Percentiles rank a stretch among this genome's conserved stretches.
Conservation (phyloP, 2,113 vertebrate species). For the Callionymus lyra region DNA sequence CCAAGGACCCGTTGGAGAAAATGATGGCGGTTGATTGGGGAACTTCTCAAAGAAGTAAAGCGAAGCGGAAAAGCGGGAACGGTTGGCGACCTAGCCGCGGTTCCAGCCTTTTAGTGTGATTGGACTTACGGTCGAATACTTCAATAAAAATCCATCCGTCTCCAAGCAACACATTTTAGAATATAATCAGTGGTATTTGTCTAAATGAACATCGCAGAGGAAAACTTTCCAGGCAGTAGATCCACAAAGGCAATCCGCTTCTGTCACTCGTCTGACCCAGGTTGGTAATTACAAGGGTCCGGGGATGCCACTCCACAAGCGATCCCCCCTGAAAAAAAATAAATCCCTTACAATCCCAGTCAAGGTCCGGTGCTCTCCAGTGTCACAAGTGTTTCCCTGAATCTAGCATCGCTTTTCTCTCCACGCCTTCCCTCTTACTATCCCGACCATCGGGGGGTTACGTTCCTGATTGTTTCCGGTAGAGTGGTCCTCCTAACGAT, state of each 20-base stretch:
- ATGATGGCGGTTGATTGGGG: slow-evolving; percentile 43
- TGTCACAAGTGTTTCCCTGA: slow-evolving; percentile 36
- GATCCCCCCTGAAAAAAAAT: slow-evolving; percentile 1
- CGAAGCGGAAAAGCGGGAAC: slow-evolving; percentile 15
- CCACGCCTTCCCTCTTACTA: slow-evolving; percentile 7
- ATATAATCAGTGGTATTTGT: slow-evolving; percentile 30
- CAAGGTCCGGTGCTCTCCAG: slow-evolving; percentile 28
- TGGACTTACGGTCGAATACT: slow-evolving; percentile 42
- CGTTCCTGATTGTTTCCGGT: slow-evolving; percentile 5
- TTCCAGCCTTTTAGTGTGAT: slow-evolving; percentile 39
- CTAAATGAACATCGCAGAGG: too few species aligned
- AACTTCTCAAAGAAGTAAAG: slow-evolving; percentile 16
- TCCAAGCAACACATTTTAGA: slow-evolving; percentile 60
- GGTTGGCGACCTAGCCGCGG: slow-evolving; percentile 41
- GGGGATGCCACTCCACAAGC: slow-evolving; percentile 3
- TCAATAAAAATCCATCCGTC: slow-evolving; percentile 44
- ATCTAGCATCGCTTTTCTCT: slow-evolving; percentile 19
- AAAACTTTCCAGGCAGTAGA: slow-evolving; percentile 14
- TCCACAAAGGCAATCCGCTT: slow-evolving; percentile 27
- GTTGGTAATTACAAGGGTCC: slow-evolving; percentile 16
- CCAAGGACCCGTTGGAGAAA: slow-evolving; percentile 60
- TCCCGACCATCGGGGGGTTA: too few species aligned
- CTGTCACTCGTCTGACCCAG: slow-evolving; percentile 14
- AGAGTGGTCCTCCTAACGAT: slow-evolving; percentile 1
- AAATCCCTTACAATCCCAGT: slow-evolving; percentile 18